Evolutionary conservation across 2,113 vertebrate species (phyloP).

Genomic region (Numenius arquata): DNA sequence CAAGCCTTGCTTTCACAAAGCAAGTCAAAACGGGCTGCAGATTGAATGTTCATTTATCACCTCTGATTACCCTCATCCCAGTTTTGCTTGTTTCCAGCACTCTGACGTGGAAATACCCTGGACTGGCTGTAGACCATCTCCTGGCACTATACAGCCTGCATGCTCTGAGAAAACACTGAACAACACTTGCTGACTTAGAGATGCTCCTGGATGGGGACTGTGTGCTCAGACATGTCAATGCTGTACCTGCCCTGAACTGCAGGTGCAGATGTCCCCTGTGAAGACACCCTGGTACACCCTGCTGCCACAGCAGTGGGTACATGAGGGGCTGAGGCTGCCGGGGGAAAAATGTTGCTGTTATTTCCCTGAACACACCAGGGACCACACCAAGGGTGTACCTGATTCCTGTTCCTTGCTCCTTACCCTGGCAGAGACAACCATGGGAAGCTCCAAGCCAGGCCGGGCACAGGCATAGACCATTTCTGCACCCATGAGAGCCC

Average conservation of each 20-base stretch:
- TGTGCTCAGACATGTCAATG: not conserved
- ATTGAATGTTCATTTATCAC: fast-evolving
- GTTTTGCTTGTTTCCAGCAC: not conserved
- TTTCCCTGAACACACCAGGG: not conserved
- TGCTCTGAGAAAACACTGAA: not conserved
- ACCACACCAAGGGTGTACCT: not conserved
- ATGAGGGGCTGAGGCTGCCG: not conserved
- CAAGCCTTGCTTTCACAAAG: not conserved
- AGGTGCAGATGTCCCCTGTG: not conserved
- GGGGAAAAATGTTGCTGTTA: not conserved
- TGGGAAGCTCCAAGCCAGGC: fast-evolving
- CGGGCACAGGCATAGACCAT: not conserved
- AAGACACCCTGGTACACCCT: not conserved
- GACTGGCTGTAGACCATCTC: not conserved
- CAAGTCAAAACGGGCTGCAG: fast-evolving
- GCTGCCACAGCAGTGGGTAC: not conserved
- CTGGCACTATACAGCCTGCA: not conserved
- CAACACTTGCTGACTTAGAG: not conserved
- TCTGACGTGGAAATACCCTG: not conserved
- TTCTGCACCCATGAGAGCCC: not conserved
- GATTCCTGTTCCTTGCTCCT: not conserved
- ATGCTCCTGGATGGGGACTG: not conserved
- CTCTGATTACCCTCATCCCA: not conserved
- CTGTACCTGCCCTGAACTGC: not conserved
- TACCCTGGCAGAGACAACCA: not conserved